Base-by-base conservation (phyloP, 2,113 vertebrate genomes). In the Ceyx melanurus region DNA sequence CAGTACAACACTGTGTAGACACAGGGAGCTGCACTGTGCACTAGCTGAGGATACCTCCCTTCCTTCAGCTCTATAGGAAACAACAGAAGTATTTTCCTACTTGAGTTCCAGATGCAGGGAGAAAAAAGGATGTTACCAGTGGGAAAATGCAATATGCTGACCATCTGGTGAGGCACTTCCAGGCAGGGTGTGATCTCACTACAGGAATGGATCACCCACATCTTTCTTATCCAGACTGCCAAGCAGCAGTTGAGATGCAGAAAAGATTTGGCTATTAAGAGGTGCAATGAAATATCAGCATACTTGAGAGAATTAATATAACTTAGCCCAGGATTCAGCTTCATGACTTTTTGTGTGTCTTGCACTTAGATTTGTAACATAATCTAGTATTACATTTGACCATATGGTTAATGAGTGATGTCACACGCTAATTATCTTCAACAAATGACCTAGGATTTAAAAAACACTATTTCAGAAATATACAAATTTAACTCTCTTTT, bases 1-100 rank as follows among this genome's bases (percentile, higher is more conserved):
- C 43, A 64, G 29, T 70, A 46, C 14, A 1, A 3, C 31, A 3
- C 64, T 28, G 20, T 6, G 3, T 16, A 76, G 67, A 33, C 40
- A 23, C 0, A 28, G 46, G 45, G 31, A 77, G 57, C 76, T 78
- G 68, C 23, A 4, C 43, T 16, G 9, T 48, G 61, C 70, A 6
- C 5, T 56, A 65, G 80, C 88, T 90, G 66, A 82, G 90, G 89
- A 77, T 71, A 28, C 15, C 0, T 60, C 91, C 82, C 75, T 31
- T 72, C 89, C 82, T 87, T 75, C 89, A 89, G 51, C 89, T 67
- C 64, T 43, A 28, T 28, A 51, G 81, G 94, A 93, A 95, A 96
- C 95, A 95, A 95, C 95, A 96, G 10, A 95, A 96, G 92, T 95
- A 96, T 96, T 96, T 96, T 92, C 92, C 92, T 94, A 62, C 79